These are phyloP conservation scores for Sweltsa coloradensis DNA, from an alignment of 1,140 invertebrate genomes.

Conservation along the genomic window DNA sequence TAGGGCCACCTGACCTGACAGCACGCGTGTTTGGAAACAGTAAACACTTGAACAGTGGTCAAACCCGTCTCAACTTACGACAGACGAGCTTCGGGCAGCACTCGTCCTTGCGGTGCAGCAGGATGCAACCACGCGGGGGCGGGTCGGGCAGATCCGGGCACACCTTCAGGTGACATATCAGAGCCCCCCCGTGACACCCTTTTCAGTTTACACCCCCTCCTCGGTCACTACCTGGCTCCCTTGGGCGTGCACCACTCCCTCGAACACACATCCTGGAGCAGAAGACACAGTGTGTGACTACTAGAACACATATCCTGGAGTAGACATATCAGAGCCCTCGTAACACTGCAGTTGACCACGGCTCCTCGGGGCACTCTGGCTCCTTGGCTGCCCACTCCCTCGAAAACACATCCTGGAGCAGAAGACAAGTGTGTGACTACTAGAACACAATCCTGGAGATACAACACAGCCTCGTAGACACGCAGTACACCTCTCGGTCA, in stretches of 20 bases:
- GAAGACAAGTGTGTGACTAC: no score
- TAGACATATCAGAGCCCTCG: no score
- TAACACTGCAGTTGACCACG: no score
- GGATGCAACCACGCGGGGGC: slow-evolving; percentile 54
- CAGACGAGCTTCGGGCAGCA: slow-evolving; percentile 70
- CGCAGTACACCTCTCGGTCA: slow-evolving; percentile 45
- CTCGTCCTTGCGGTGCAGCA: slow-evolving; percentile 46
- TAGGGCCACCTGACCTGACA: no score
- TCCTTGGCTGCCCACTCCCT: no score
- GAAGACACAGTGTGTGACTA: no score
- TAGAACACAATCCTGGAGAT: no score
- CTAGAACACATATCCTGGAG: no score
- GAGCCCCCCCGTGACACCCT: slow-evolving; percentile 50
- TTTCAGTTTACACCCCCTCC: slow-evolving; percentile 59
- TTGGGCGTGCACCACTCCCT: slow-evolving; percentile 1
- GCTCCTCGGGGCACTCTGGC: no score
- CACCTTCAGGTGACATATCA: slow-evolving; percentile 62
- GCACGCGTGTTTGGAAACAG: background rate
- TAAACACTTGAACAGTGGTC: no score
- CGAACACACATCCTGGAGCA: slow-evolving; percentile 3
- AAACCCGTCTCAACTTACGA: slow-evolving; percentile 37
- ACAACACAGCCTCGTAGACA: no score
- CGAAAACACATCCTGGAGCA: no score
- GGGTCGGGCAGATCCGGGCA: slow-evolving; percentile 61
- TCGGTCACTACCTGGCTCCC: slow-evolving; percentile 39